phyloP scores from a whole-genome alignment of 2,888 invertebrate genomes.

The Cremastinae sp. region DNA sequence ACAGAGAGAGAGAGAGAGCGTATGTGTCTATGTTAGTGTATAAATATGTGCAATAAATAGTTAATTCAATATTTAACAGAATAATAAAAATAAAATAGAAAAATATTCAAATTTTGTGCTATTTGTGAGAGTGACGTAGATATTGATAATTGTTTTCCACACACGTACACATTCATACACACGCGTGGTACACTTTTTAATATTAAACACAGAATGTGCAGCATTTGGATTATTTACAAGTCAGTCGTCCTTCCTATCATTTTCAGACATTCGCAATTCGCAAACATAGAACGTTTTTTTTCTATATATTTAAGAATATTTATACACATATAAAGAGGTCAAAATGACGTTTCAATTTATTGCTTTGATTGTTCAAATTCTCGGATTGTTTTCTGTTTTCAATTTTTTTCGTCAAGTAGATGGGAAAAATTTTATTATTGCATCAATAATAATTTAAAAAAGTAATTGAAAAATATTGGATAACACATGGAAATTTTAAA shows the following conservation, averaged over 20 bases:
- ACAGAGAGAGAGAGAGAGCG: slow-evolving; percentile 13
- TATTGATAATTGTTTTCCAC: slow-evolving; percentile 19
- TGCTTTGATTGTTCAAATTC: slow-evolving; percentile 1
- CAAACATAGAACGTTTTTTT: no score
- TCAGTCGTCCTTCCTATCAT: slow-evolving; percentile 58
- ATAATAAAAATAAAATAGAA: slow-evolving; percentile 20
- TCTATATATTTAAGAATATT: no score
- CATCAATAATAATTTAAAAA: no score
- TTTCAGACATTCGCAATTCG: slow-evolving; percentile 22
- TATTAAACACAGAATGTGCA: slow-evolving; percentile 66
- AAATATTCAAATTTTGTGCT: background rate
- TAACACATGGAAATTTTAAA: no score
- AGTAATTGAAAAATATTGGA: no score
- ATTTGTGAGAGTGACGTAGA: slow-evolving; percentile 28
- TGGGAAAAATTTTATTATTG: no score
- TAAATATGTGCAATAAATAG: slow-evolving; percentile 36
- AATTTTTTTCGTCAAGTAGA: no score
- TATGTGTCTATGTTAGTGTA: slow-evolving; percentile 19
- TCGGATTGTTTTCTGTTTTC: no score
- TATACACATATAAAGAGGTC: background rate
- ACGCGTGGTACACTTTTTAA: slow-evolving; percentile 42
- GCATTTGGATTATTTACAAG: slow-evolving; percentile 65
- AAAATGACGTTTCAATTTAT: slow-evolving; percentile 10
- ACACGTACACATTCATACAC: slow-evolving; percentile 33
- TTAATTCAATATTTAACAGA: slow-evolving; percentile 14